Conservation (phyloP, 2,888 invertebrate genomes). For the Sphecodes monilicornis region DNA sequence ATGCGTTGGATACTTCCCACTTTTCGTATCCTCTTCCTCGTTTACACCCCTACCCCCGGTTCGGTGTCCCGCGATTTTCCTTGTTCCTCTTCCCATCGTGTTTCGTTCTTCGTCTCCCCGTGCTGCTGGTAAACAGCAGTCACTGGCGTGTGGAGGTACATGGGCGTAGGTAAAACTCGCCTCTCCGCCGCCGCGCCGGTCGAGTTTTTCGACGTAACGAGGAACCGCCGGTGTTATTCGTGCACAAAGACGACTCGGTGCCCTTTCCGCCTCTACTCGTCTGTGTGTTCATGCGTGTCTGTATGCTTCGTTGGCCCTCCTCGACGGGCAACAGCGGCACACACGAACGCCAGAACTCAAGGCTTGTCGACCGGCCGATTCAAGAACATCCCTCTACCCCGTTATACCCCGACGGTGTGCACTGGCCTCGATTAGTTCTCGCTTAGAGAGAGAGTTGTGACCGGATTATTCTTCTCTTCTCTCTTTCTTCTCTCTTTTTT, state of each 20-base stretch:
- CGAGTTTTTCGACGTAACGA: constrained; percentile 59
- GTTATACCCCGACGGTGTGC: constrained; percentile 40
- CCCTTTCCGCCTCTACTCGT: constrained; percentile 51
- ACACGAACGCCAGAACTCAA: constrained; percentile 64
- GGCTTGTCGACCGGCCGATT: constrained; percentile 57
- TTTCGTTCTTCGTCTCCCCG: constrained; percentile 19
- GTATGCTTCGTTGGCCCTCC: constrained; percentile 13
- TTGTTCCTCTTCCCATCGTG: constrained; percentile 28
- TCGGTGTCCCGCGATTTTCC: constrained; percentile 22
- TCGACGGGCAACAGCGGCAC: constrained; percentile 33
- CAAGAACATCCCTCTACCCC: constrained; percentile 27
- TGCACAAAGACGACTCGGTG: constrained; percentile 59
- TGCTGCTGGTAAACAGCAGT: constrained; percentile 57
- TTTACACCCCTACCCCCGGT: constrained; percentile 26
- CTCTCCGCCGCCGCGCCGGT: constrained; percentile 17
- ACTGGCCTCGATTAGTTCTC: constrained; percentile 69
- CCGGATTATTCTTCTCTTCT: constrained; percentile 59
- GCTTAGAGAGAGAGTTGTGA: constrained; percentile 64
- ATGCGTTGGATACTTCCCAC: constrained; percentile 56
- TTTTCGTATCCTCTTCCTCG: constrained; percentile 47
- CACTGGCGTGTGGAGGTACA: constrained; percentile 58
- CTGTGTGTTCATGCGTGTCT: constrained; percentile 13
- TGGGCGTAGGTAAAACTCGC: constrained; percentile 49
- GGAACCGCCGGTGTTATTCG: constrained; percentile 54
- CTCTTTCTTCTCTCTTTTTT: constrained; percentile 40